Conservation (phyloP, 2,888 invertebrate species). For the Cheilosia variabilis region DNA sequence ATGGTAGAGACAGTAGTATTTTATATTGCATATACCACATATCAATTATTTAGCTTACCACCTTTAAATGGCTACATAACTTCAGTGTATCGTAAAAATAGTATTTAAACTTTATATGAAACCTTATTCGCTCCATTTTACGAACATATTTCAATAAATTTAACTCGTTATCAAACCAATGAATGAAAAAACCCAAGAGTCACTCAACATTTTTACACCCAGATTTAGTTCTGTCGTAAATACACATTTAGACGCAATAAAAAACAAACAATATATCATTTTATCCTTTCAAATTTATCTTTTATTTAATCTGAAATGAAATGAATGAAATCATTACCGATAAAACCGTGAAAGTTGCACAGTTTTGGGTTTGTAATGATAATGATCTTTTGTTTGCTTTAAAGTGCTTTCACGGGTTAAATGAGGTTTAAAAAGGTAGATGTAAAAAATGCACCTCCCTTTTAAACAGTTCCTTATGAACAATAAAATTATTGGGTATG, state of each 20-base stretch:
- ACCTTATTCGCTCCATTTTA: slow-evolving; percentile 3
- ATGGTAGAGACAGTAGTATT: too few relatives aligned
- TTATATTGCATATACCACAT: too few relatives aligned
- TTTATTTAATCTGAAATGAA: slow-evolving; percentile 30
- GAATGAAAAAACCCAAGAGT: not conserved
- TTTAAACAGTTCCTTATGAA: too few relatives aligned
- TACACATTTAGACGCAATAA: slow-evolving; percentile 4
- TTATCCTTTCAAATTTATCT: slow-evolving; percentile 14
- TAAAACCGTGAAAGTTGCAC: slow-evolving; percentile 11
- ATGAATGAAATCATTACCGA: slow-evolving; percentile 19
- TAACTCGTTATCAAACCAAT: not conserved
- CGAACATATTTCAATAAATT: slow-evolving; percentile 15
- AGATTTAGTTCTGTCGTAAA: slow-evolving; percentile 16
- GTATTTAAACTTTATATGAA: not conserved
- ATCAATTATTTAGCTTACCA: too few relatives aligned
- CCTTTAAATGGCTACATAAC: too few relatives aligned
- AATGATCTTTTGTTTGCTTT: not conserved
- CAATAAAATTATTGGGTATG: too few relatives aligned
- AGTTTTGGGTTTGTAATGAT: not conserved
- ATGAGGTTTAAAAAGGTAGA: too few relatives aligned
- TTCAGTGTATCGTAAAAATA: not conserved
- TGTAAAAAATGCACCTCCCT: too few relatives aligned
- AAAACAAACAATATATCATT: slow-evolving; percentile 35
- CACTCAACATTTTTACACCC: slow-evolving; percentile 1
- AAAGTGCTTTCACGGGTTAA: not conserved